A percentile compares a stretch with the other conserved stretches of the same genome.
These are phyloP conservation scores for Gadus chalcogrammus DNA, from an alignment of 2,113 vertebrate genomes.

Conservation along the genomic window DNA sequence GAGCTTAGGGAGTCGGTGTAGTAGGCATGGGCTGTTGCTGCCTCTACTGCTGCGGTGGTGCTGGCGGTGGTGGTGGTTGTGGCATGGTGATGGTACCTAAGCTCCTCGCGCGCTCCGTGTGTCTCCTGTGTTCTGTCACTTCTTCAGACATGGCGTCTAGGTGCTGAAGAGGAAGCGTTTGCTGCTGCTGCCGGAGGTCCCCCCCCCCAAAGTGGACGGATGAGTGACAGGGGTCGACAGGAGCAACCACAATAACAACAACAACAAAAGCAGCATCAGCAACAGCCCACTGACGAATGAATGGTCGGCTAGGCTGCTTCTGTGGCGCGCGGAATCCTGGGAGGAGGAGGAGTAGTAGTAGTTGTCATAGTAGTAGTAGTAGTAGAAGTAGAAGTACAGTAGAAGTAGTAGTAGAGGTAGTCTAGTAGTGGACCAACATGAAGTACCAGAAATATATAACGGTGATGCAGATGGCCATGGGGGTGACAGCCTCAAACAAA, in stretches of 20 bases:
- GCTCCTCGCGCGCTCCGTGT: too few species aligned
- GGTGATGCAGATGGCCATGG: conserved; percentile 98
- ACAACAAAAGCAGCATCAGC: too few species aligned
- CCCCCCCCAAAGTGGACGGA: not conserved
- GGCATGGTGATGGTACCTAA: not conserved
- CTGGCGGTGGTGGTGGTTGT: too few species aligned
- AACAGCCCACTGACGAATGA: conserved; percentile 47
- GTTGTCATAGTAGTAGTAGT: conserved; percentile 42
- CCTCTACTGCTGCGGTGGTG: conserved; percentile 31
- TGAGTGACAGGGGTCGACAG: conserved; percentile 74
- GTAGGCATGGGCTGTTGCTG: conserved; percentile 61
- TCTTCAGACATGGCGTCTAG: conserved; percentile 64
- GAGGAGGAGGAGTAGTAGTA: conserved; percentile 47
- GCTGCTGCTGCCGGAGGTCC: too few species aligned
- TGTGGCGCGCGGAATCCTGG: conserved; percentile 68
- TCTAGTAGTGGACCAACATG: conserved; percentile 77
- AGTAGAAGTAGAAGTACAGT: too few species aligned
- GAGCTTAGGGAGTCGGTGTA: conserved; percentile 73
- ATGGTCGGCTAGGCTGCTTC: conserved; percentile 83
- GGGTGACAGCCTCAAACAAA: conserved; percentile 97
- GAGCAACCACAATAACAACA: conserved; percentile 3
- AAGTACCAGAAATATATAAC: conserved; percentile 99
- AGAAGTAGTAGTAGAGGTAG: conserved; percentile 1
- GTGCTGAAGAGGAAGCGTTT: conserved; percentile 53
- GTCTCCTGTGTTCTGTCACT: conserved; percentile 31